Percentiles rank a stretch among this genome's conserved stretches.
phyloP scores from a whole-genome alignment of 2,113 vertebrate species.

The Puffinus mauretanicus region DNA sequence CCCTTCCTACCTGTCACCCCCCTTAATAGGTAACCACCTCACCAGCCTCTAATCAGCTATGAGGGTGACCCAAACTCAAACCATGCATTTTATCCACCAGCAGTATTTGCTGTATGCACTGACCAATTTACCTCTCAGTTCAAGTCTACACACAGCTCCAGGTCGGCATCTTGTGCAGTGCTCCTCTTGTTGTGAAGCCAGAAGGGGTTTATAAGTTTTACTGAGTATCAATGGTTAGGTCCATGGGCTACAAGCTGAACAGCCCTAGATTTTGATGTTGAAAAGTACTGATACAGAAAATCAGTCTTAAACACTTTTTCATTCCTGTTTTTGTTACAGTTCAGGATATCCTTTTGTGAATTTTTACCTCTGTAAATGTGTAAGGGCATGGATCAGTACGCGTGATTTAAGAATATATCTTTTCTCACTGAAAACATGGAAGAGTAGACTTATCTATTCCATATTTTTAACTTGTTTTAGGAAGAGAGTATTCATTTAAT shows the following conservation, averaged over 20 bases:
- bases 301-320: neutral
- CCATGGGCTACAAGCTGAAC: neutral
- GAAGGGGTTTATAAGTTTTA: neutral
- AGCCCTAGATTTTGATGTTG: neutral
- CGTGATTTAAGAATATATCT: neutral
- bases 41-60: neutral
- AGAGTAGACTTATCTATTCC: neutral
- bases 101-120: neutral
- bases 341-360: neutral
- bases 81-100: neutral
- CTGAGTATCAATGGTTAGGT: neutral
- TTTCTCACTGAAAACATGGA: neutral
- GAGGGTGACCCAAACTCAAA: neutral
- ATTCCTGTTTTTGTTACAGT: neutral
- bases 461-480: slow-evolving; percentile 6
- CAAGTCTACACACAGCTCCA: neutral
- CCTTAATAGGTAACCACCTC: neutral
- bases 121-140: neutral
- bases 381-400: neutral
- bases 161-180: neutral
- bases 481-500: slow-evolving; percentile 21
- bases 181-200: neutral
- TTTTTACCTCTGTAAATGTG: neutral
- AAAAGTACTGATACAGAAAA: neutral
- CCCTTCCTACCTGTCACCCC: neutral